phyloP scores from a whole-genome alignment of 2,113 vertebrate species.

The Tenebrosternarchus preto region DNA sequence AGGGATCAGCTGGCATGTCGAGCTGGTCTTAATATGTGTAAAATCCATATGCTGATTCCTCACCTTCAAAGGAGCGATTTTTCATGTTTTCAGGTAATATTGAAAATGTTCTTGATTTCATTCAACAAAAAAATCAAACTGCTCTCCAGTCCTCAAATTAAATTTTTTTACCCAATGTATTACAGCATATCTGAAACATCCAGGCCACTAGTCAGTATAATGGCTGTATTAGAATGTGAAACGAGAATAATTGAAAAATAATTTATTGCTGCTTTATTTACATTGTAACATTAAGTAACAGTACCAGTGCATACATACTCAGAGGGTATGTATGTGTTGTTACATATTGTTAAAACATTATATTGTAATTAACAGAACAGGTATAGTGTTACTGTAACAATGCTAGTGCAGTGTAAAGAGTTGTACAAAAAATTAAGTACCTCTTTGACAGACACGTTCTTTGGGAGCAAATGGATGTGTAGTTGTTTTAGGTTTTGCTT shows the following conservation, averaged over 20 bases:
- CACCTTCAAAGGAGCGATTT: background rate
- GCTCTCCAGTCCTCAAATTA: too few relatives aligned
- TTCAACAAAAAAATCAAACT: background rate
- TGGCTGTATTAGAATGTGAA: too few relatives aligned
- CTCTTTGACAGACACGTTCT: background rate
- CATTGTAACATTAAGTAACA: too few relatives aligned
- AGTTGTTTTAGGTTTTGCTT: background rate
- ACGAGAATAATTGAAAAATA: too few relatives aligned
- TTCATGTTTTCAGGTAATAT: background rate
- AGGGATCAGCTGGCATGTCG: background rate
- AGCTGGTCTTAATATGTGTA: background rate
- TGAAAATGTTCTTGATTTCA: background rate
- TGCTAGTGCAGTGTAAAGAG: background rate
- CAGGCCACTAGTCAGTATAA: too few relatives aligned
- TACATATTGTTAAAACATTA: too few relatives aligned
- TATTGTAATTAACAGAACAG: background rate
- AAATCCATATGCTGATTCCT: background rate
- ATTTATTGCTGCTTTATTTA: too few relatives aligned
- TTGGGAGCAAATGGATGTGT: slow-evolving; percentile 23
- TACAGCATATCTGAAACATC: too few relatives aligned
- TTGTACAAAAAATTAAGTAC: background rate
- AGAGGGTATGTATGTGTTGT: too few relatives aligned
- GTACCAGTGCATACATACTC: too few relatives aligned
- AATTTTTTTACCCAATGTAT: too few relatives aligned
- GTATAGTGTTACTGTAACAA: background rate